Evolutionary conservation across 2,888 invertebrate genomes (phyloP), one percentile per base, ranked within the genome.

Genomic region (Dyspetes luteomarginatus): DNA sequence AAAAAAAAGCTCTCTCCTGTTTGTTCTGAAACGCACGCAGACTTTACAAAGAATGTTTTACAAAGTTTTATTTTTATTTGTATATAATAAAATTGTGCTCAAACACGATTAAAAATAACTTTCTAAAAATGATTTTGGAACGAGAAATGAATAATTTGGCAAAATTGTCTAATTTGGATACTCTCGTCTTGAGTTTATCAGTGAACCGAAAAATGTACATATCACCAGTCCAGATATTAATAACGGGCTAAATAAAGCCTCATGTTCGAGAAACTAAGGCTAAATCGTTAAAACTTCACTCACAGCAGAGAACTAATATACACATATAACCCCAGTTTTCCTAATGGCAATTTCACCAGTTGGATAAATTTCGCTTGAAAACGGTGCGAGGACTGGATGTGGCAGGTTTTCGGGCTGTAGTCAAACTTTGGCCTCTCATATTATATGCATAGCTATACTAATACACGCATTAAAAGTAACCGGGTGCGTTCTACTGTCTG

Each of bases 401-500:
- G 78, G 72, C 78, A 62, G 71, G 15, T 62, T 41, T 65, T 56
- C 1, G 9, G 24, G 65, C 22, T 67, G 48, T 48, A 45, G 24
- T 43, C 45, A 58, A 74, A 62, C 41, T 62, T 78, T 78, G 36
- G 30, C 55, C 52, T 30, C 17, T 22, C 24, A 22, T 72, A 60
- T 15, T 52, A 41, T 43, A 5, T 12, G 60, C 19, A 24, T 52
- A 24, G 4, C 3, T 45, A 58, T 45, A 69, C 3, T n/a, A 15
- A 67, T 68, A 58, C 48, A 55, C 2, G 24, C 22, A 17, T 43
- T 28, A 7, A 65, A 36, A 48, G 77, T 71, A 71, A 77, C 71
- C 77, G 77, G n/a, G 69, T 77, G 77, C 68, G 71, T 52, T 48
- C 62, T 55, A 73, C 62, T 50, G 72, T 55, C 26, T 55, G 52